Conservation (phyloP, 2,888 invertebrate species). For the Isotomurus palustris region DNA sequence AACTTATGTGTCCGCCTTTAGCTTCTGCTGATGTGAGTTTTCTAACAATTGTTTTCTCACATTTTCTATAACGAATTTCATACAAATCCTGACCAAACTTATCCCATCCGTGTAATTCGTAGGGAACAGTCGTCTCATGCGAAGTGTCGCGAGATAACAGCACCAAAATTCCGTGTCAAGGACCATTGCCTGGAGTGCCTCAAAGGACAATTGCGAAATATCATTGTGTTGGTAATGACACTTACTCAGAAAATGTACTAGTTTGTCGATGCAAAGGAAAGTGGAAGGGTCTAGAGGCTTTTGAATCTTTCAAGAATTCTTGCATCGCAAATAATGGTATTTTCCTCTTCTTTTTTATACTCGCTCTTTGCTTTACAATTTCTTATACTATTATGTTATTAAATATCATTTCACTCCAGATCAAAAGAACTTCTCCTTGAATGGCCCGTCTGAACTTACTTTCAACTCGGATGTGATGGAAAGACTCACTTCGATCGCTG, state of each 20-base stretch:
- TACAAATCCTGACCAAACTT: too few species aligned
- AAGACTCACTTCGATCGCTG: slow-evolving; percentile 1
- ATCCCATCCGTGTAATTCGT: too few species aligned
- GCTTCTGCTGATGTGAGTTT: too few species aligned
- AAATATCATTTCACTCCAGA: too few species aligned
- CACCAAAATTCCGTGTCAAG: slow-evolving; percentile 15
- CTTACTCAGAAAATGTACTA: slow-evolving; percentile 18
- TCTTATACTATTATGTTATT: too few species aligned
- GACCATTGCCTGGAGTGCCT: slow-evolving; percentile 2
- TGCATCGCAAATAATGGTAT: too few species aligned
- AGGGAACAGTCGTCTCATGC: slow-evolving; percentile 30
- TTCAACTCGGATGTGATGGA: slow-evolving; percentile 12
- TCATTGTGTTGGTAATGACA: slow-evolving; percentile 19
- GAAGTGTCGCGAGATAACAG: slow-evolving; percentile 14
- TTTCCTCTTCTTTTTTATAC: too few species aligned
- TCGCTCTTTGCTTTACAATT: too few species aligned
- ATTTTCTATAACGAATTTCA: too few species aligned
- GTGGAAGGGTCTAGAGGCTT: slow-evolving; percentile 26
- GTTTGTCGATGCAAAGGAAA: slow-evolving; percentile 28
- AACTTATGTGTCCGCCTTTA: too few species aligned
- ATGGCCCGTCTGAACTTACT: slow-evolving; percentile 26
- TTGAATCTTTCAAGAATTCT: slow-evolving; percentile 23
- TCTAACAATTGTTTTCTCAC: too few species aligned
- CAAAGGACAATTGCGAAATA: slow-evolving; percentile 29
- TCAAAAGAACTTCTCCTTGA: slow-evolving; percentile 14